Percentiles rank a stretch among this genome's conserved stretches.
Evolutionary conservation across 2,888 invertebrate species (phyloP).

Genomic region (Diaphora mendica): DNA sequence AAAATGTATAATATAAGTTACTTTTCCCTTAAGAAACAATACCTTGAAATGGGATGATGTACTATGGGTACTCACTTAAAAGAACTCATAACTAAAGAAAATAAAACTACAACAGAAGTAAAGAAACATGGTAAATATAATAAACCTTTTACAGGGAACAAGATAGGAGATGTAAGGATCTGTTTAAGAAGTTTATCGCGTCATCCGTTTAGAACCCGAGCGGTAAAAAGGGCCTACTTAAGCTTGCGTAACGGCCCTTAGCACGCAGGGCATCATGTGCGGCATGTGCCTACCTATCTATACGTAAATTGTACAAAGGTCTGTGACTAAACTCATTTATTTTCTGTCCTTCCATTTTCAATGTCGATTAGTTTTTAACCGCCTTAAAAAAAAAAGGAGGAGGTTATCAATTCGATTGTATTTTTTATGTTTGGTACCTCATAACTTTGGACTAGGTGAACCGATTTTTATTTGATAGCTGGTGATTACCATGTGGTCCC

Average conservation of each 20-base stretch:
- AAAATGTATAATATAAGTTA: neutral
- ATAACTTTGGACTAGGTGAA: too few species aligned
- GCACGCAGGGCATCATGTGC: neutral
- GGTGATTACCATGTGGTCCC: too few species aligned
- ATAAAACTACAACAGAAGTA: neutral
- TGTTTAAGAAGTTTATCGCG: slow-evolving; percentile 14
- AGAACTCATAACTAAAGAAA: neutral
- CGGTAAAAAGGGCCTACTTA: slow-evolving; percentile 14
- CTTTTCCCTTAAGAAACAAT: neutral
- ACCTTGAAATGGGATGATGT: neutral
- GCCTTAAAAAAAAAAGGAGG: too few species aligned
- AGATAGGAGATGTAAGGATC: slow-evolving; percentile 5
- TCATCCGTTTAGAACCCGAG: neutral
- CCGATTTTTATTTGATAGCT: too few species aligned
- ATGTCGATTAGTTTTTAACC: neutral
- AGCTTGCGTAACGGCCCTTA: slow-evolving; percentile 13
- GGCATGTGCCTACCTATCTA: neutral
- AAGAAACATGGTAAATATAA: neutral
- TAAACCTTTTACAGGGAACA: slow-evolving; percentile 6
- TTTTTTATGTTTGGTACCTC: too few species aligned
- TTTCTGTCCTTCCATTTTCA: neutral
- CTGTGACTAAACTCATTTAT: neutral
- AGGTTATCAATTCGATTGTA: too few species aligned
- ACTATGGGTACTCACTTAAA: neutral
- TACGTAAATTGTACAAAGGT: neutral